Conservation (phyloP, 1,140 invertebrate genomes). For the Chrysopa pallens region DNA sequence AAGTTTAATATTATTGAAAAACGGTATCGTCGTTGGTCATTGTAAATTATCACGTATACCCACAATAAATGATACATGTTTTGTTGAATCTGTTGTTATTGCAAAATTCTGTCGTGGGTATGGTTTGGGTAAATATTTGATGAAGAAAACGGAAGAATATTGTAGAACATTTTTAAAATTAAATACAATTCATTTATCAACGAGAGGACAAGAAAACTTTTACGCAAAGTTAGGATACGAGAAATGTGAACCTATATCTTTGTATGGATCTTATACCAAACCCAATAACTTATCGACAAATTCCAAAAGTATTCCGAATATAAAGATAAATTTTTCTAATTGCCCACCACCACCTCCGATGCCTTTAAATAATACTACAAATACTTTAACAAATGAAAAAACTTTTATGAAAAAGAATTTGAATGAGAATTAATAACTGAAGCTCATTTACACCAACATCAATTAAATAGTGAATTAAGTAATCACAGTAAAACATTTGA, state of each 20-base stretch:
- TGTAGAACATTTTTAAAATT: conserved; percentile 34
- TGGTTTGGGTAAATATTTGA: conserved; percentile 49
- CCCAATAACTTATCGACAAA: background rate
- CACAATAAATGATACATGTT: conserved; percentile 42
- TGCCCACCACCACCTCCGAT: background rate
- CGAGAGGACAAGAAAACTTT: conserved; percentile 57
- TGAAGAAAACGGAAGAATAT: conserved; percentile 51
- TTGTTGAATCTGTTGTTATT: conserved; percentile 62
- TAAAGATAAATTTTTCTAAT: background rate
- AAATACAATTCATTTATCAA: conserved; percentile 49
- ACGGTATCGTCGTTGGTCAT: conserved; percentile 42
- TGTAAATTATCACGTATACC: conserved; percentile 52
- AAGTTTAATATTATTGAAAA: conserved; percentile 43
- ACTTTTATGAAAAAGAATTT: conserved; percentile 17
- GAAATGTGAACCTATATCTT: conserved; percentile 44
- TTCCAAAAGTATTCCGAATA: background rate
- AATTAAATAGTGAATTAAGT: conserved; percentile 2
- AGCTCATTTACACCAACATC: conserved; percentile 7
- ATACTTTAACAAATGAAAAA: conserved; percentile 7
- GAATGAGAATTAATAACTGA: background rate
- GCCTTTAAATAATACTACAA: background rate
- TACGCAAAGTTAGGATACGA: conserved; percentile 56
- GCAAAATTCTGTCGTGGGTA: conserved; percentile 43
- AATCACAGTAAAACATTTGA: no score
- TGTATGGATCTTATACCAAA: conserved; percentile 29